Evolutionary conservation across 2,888 invertebrate species (phyloP).

Genomic region (Mesorhabditis sp.): DNA sequence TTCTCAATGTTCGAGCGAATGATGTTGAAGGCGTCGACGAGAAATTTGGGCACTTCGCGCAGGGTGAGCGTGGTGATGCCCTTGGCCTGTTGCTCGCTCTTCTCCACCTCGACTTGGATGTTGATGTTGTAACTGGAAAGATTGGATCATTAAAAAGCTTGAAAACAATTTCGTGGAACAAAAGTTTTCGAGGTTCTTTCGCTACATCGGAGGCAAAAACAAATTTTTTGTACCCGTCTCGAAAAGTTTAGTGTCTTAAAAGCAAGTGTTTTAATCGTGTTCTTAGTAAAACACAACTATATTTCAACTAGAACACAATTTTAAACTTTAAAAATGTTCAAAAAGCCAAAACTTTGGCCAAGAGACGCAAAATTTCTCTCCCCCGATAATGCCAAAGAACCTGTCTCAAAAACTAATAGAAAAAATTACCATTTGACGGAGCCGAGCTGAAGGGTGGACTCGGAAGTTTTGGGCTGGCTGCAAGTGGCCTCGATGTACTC

Average conservation of each 20-base stretch:
- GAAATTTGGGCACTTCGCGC: conserved; percentile 2
- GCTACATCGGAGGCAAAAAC: neutral
- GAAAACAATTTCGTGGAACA: neutral
- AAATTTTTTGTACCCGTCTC: neutral
- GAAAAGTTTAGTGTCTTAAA: too few species aligned
- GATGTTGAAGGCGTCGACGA: conserved; percentile 6
- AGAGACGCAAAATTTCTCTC: too few species aligned
- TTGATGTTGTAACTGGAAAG: conserved; percentile 1
- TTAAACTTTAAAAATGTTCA: too few species aligned
- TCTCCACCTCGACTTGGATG: conserved; percentile 6
- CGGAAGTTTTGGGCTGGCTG: neutral
- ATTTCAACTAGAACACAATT: too few species aligned
- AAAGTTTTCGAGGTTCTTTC: too few species aligned
- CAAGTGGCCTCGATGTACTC: conserved; percentile 3
- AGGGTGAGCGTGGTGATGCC: neutral
- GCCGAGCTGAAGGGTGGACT: neutral
- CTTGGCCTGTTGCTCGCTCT: neutral
- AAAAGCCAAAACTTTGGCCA: too few species aligned
- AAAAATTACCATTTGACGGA: neutral
- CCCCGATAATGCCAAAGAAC: too few species aligned
- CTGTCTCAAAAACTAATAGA: neutral
- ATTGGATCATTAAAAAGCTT: neutral
- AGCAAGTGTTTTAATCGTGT: too few species aligned
- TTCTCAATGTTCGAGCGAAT: conserved; percentile 1
- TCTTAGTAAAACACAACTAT: too few species aligned